Evolutionary conservation across 2,113 vertebrate genomes (phyloP).

Genomic region (Hemiscyllium ocellatum): DNA sequence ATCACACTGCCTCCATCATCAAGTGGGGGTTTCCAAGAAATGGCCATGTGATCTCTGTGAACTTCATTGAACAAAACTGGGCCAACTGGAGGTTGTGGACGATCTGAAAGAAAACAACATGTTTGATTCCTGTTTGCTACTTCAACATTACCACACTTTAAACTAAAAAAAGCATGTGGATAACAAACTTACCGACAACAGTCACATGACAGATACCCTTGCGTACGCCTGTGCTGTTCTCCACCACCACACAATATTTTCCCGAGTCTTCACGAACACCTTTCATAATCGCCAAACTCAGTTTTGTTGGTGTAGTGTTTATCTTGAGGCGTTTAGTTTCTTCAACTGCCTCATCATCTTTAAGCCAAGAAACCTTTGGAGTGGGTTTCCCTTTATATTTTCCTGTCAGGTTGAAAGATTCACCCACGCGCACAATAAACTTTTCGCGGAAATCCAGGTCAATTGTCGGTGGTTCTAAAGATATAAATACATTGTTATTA

Average conservation of each 20-base stretch:
- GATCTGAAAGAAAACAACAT: slow-evolving; percentile 62
- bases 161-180: not conserved
- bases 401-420: slow-evolving; percentile 82
- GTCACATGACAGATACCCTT: slow-evolving; percentile 84
- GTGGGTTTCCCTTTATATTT: slow-evolving; percentile 86
- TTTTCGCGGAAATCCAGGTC: slow-evolving; percentile 93
- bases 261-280: slow-evolving; percentile 80
- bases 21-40: slow-evolving; percentile 94
- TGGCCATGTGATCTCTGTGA: slow-evolving; percentile 84
- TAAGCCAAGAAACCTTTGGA: slow-evolving; percentile 81
- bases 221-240: slow-evolving; percentile 86
- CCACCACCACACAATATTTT: slow-evolving; percentile 81
- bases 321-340: slow-evolving; percentile 75
- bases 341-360: slow-evolving; percentile 76
- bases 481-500: slow-evolving; percentile 39
- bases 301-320: slow-evolving; percentile 73
- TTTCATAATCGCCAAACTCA: slow-evolving; percentile 79
- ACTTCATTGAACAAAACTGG: slow-evolving; percentile 92
- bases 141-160: not conserved
- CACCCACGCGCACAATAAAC: slow-evolving; percentile 79
- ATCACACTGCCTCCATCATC: slow-evolving; percentile 84
- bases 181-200: slow-evolving; percentile 76
- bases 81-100: slow-evolving; percentile 84
- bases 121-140: slow-evolving; percentile 20
- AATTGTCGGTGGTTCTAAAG: slow-evolving; percentile 83